Evolutionary conservation across 2,797 vertebrate species (phyloP).

Genomic region (Mico argentatus): DNA sequence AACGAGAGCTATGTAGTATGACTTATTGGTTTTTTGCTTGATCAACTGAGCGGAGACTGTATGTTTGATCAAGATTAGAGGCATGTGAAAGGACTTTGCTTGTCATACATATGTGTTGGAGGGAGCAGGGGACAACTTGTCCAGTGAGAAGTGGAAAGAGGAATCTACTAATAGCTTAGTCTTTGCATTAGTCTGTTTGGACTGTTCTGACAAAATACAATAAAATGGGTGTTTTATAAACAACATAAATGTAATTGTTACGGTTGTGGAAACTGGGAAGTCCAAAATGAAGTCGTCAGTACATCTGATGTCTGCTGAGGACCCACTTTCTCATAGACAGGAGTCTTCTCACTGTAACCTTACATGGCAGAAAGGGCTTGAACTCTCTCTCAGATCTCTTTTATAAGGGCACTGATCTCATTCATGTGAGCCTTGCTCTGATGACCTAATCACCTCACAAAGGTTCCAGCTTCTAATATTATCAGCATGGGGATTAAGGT

Average conservation of each 20-base stretch:
- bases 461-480: not conserved
- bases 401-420: not conserved
- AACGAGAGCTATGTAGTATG: not conserved
- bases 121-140: no score
- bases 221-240: not conserved
- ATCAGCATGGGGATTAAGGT: not conserved
- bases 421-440: no score
- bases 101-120: not conserved
- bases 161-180: not conserved
- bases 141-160: not conserved
- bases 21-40: not conserved
- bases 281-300: not conserved
- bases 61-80: not conserved
- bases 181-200: not conserved
- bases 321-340: not conserved
- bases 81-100: not conserved
- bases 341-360: not conserved
- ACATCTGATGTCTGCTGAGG: not conserved
- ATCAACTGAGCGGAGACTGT: not conserved
- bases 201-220: not conserved
- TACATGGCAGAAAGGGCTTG: not conserved
- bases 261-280: fast-evolving
- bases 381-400: not conserved
- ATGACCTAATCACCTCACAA: not conserved
- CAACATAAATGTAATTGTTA: not conserved